Base-by-base conservation (phyloP, 2,888 invertebrate species). In the Tiphia femorata region DNA sequence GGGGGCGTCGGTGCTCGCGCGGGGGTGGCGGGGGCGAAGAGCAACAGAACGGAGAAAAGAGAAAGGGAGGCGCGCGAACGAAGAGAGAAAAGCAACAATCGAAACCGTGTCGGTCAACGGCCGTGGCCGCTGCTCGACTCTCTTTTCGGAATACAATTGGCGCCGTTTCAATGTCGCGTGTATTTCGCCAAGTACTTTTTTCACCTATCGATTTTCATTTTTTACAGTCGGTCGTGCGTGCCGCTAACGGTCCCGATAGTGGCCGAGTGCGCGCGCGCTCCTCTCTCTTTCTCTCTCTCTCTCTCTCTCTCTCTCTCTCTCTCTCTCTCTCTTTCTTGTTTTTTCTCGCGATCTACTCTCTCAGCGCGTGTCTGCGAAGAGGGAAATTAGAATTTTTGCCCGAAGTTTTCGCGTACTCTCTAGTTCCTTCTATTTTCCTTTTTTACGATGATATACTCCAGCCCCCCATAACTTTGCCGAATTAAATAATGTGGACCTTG, bases 71-170 rank as follows among this genome's bases (percentile, higher is more conserved):
- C 23, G 29, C 44, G 61, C 49, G 29, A 50, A 52, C 41, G 62
- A 33, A 49, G 59, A 41, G 55, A 67, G 68, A 37, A 60, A 71
- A 53, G 72, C 70, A 71, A 70, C 72, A 71, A 70, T 70, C 72
- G 72, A 70, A 71, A 71, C 56, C 64, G 56, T 70, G 65, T 67
- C 69, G 71, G 60, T 57, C 71, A 64, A 67, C 68, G 71, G 67
- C 71, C 71, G 56, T 70, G 70, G 67, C 60, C 59, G 54, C 38
- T 50, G 46, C 40, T 43, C 60, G 35, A 17, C 29, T 21, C 12
- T 35, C 30, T 47, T 57, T 59, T 64, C 64, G 48, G 63, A 55
- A 58, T 64, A 52, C 54, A 52, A 53, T 44, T 46, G 49, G 59
- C 61, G 58, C 50, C 57, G 68, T 67, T 71, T 62, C 71, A 71